phyloP scores from a whole-genome alignment of 2,888 invertebrate species.

The Ariolimax columbianus region DNA sequence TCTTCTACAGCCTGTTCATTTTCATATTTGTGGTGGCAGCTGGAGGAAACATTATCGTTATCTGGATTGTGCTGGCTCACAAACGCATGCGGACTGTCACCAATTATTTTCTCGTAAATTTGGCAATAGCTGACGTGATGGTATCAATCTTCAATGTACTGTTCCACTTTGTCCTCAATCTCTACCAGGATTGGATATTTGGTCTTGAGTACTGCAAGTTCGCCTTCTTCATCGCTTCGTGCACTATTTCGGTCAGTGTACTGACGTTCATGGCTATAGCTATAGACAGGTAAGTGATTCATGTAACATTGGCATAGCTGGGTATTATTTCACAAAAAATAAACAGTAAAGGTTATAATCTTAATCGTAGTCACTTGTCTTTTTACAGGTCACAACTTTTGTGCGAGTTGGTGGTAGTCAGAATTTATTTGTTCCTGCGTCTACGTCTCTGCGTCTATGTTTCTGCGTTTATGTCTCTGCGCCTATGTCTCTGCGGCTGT shows the following conservation, averaged over 20 bases:
- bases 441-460: no score
- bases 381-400: no score
- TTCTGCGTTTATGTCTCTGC: no score
- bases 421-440: no score
- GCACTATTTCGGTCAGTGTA: conserved; percentile 95
- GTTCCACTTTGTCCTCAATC: conserved; percentile 96
- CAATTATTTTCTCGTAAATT: conserved; percentile 97
- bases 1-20: conserved; percentile 92
- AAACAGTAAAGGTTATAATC: neutral
- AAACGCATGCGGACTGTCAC: conserved; percentile 98
- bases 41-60: conserved; percentile 96
- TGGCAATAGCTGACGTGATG: conserved; percentile 96
- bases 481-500: no score
- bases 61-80: conserved; percentile 97
- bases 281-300: conserved; percentile 89
- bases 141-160: conserved; percentile 96
- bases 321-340: no score
- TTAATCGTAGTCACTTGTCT: neutral
- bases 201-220: conserved; percentile 96
- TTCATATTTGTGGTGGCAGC: conserved; percentile 96
- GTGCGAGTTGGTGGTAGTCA: no score
- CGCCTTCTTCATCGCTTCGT: conserved; percentile 93
- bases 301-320: no score
- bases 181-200: conserved; percentile 96
- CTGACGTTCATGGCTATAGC: conserved; percentile 98